Evolutionary conservation across 2,113 vertebrate species (phyloP).

Genomic region (Channa argus): DNA sequence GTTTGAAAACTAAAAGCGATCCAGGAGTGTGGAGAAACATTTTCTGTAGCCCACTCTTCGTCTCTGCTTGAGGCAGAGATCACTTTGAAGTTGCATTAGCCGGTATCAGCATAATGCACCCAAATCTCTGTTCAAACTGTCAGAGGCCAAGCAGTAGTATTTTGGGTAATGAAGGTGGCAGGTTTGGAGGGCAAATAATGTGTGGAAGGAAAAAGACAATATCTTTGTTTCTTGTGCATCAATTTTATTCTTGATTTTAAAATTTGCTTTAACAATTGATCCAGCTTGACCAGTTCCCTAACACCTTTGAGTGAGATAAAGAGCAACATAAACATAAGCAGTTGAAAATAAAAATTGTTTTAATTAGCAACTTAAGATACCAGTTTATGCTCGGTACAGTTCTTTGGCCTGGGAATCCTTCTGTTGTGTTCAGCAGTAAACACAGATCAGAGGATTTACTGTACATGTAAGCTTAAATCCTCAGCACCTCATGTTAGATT

Average conservation of each 20-base stretch:
- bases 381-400: too few relatives aligned
- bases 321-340: not conserved
- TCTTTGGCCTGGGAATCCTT: not conserved
- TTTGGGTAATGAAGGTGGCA: too few relatives aligned
- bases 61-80: not conserved
- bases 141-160: not conserved
- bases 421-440: not conserved
- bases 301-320: not conserved
- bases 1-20: not conserved
- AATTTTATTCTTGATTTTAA: not conserved
- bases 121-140: not conserved
- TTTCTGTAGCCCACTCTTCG: not conserved
- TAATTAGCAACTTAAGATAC: too few relatives aligned
- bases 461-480: not conserved
- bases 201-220: too few relatives aligned
- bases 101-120: not conserved
- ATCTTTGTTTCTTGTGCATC: not conserved
- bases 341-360: too few relatives aligned
- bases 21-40: not conserved
- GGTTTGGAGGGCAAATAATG: too few relatives aligned
- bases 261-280: not conserved
- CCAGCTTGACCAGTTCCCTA: too few relatives aligned
- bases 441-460: slow-evolving; percentile 15
- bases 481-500: slow-evolving; percentile 12
- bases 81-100: not conserved